Evolutionary conservation across 2,797 vertebrate species (phyloP), one percentile per base, ranked within the genome.

Genomic region (Amniataba percoides): DNA sequence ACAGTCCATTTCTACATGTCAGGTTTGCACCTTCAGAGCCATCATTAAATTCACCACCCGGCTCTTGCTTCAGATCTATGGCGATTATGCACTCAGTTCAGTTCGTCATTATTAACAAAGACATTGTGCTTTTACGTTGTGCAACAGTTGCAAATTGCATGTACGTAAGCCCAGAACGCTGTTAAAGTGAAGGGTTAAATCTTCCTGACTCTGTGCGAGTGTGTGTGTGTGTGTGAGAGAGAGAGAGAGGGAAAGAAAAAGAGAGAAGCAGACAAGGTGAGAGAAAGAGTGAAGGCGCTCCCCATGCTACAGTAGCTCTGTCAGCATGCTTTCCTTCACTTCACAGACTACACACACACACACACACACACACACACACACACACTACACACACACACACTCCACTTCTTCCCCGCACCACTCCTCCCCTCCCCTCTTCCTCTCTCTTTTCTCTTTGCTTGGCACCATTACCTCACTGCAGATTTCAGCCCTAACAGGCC

Each of bases 401-500:
- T 31, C 21, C 45, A 5, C 43, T 46, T 5, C 51, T 66, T 74
- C 68, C 63, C 67, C n/a, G n/a, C n/a, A n/a, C n/a, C n/a, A n/a
- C n/a, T n/a, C 56, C 67, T 80, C 40, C 60, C 83, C 80, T 59
- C 76, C 52, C 62, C 46, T 45, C 45, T 53, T n/a, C 59, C 59
- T 71, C 43, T 39, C 58, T 84, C 48, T 60, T 12, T 65, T 73
- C 58, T 62, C 74, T 79, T 68, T 62, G 36, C 77, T 79, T 90
- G 88, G 80, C 89, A 87, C 84, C 61, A 43, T 84, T 82, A 84
- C 82, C 81, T 71, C 74, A 74, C 83, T 82, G 81, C 87, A 88
- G 86, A 89, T 89, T 90, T 69, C 81, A 69, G 81, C 71, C 65
- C 64, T 79, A 71, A 25, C 74, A 71, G 60, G 75, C 85, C 79